Percentiles rank a stretch among this genome's conserved stretches.
phyloP scores from a whole-genome alignment of 1,140 invertebrate species.

The Euwallacea similis region DNA sequence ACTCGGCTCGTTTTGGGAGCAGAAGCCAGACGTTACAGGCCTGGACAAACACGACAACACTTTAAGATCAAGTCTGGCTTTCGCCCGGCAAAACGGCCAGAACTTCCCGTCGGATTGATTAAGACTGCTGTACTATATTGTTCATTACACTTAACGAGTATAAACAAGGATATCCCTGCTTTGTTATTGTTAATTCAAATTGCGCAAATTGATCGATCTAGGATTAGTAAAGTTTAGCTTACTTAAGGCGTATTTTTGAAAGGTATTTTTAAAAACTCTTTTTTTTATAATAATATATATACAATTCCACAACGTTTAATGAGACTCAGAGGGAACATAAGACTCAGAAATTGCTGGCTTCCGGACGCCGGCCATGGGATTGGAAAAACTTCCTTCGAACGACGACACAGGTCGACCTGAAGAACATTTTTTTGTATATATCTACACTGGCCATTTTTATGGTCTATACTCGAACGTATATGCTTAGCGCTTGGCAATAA shows the following conservation, averaged over 20 bases:
- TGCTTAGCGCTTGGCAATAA: constrained; percentile 43
- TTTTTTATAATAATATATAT: constrained; percentile 39
- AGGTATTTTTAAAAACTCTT: constrained; percentile 32
- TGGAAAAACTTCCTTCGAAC: constrained; percentile 37
- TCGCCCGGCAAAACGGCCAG: not conserved
- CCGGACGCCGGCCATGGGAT: constrained; percentile 19
- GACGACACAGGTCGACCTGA: constrained; percentile 45
- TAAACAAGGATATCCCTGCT: constrained; percentile 37
- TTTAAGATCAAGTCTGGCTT: not conserved
- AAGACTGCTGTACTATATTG: constrained; percentile 38
- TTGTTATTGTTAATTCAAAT: constrained; percentile 18
- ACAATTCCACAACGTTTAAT: constrained; percentile 31
- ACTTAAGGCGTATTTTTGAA: constrained; percentile 39
- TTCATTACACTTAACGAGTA: constrained; percentile 30
- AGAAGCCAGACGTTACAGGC: constrained; percentile 20
- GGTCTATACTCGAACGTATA: constrained; percentile 42
- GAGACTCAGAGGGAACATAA: constrained; percentile 35
- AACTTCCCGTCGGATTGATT: constrained; percentile 20
- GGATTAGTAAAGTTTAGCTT: constrained; percentile 35
- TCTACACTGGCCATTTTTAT: constrained; percentile 47
- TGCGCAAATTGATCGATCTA: constrained; percentile 29
- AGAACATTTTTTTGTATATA: constrained; percentile 46
- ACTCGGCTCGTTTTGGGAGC: constrained; percentile 1
- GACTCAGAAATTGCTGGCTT: constrained; percentile 30
- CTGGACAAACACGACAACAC: constrained; percentile 17